Evolutionary conservation across 2,113 vertebrate genomes (phyloP), one percentile per base, ranked within the genome.

Genomic region (Nymphicus hollandicus): DNA sequence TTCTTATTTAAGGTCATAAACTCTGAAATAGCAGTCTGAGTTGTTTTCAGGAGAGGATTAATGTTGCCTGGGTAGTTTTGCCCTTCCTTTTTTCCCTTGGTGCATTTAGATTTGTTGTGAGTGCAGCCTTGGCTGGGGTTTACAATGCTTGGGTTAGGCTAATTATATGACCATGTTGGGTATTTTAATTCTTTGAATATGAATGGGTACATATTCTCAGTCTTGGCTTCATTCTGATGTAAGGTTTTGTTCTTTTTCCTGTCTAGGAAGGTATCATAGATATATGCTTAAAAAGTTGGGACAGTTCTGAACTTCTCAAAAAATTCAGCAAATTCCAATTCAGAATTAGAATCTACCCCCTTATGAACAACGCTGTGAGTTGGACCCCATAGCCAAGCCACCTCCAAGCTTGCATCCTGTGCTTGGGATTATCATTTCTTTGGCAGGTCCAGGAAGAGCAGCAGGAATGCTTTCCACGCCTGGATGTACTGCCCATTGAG

Each of bases 1-100:
- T 89, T 92, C 52, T 90, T 70, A 74, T 94, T 86, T 81, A 72
- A 86, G 80, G 61, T 65, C 77, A 84, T 64, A 93, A 93, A 84
- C 69, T 74, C 61, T 76, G 28, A 95, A 94, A 90, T 25, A 81
- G n/a, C 43, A 44, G 8, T 56, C 33, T 88, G 82, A 74, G 35
- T 90, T 68, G 17, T 91, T 89, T 95, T 92, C 77, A 89, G 55
- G 55, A 89, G 39, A 84, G 73, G 81, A 69, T 81, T 89, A 65
- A 85, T 25, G 2, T 82, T 69, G 56, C 47, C 86, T 85, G 61
- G 20, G 52, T 90, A 52, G 63, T 39, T 95, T 91, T 76, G 19
- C 9, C 37, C 28, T 80, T 53, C 39, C 29, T 82, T 69, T 81
- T 84, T 81, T 47, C 29, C 16, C 47, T 64, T 49, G 43, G 39